These are phyloP conservation scores for Apostichopus parvimensis DNA, from an alignment of 35 echinoderm and acorn worm species.

Conservation along the genomic window DNA sequence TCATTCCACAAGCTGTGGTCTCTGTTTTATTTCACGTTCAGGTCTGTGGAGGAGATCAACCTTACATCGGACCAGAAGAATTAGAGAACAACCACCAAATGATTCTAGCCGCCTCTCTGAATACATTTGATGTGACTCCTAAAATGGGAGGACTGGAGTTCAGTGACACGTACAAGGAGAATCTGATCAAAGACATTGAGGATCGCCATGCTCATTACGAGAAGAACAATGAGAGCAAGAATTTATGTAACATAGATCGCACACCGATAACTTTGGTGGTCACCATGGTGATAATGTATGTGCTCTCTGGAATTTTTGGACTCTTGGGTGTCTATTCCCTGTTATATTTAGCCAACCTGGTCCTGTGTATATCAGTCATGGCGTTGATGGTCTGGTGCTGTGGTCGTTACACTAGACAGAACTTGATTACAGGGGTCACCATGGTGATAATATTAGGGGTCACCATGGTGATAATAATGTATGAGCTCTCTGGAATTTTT, in stretches of 20 bases:
- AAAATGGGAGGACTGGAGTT: constrained; percentile 95
- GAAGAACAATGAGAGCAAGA: constrained; percentile 97
- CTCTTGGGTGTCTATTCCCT: too few species aligned
- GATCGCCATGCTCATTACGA: constrained; percentile 80
- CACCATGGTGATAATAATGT: too few species aligned
- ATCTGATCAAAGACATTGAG: constrained; percentile 69
- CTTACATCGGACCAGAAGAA: constrained; percentile 68
- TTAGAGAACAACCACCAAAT: constrained; percentile 35
- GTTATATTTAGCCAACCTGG: background rate
- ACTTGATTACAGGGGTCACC: too few species aligned
- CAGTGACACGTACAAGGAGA: constrained; percentile 72
- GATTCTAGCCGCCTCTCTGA: constrained; percentile 54
- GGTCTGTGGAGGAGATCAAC: constrained; percentile 94
- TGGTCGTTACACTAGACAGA: constrained; percentile 75
- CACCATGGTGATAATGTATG: constrained; percentile 47
- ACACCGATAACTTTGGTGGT: constrained; percentile 89
- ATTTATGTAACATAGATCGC: constrained; percentile 89
- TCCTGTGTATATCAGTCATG: constrained; percentile 77
- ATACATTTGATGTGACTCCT: constrained; percentile 58
- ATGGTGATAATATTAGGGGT: too few species aligned
- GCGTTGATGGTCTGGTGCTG: constrained; percentile 69
- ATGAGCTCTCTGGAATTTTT: constrained; percentile 82
- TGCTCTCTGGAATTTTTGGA: too few species aligned
- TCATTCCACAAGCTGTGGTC: background rate
- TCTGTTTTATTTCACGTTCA: constrained; percentile 33